These are phyloP conservation scores for Cariama cristata DNA, from an alignment of 2,113 vertebrate genomes.

Conservation along the genomic window DNA sequence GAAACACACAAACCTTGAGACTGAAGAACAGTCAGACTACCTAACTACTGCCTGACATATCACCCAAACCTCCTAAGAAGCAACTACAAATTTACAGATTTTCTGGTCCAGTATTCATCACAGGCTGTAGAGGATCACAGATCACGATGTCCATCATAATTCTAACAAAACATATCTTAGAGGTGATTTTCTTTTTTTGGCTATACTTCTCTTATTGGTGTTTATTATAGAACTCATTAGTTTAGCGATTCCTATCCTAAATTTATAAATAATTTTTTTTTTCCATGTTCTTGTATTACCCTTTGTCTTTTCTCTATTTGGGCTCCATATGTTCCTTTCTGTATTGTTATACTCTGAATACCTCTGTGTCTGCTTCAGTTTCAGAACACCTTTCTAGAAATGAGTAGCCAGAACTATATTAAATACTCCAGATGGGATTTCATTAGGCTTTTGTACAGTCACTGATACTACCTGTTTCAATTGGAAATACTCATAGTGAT, in stretches of 20 bases:
- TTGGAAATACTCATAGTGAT: not conserved
- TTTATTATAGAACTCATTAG: not conserved
- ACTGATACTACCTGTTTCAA: not conserved
- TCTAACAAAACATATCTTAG: not conserved
- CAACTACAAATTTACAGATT: not conserved
- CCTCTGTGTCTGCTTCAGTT: not conserved
- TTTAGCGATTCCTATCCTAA: not conserved
- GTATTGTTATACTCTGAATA: not conserved
- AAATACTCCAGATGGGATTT: not conserved
- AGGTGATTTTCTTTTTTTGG: rapidly evolving
- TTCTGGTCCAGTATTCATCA: not conserved
- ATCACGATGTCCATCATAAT: not conserved
- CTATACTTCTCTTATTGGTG: not conserved
- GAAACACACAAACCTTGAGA: not conserved
- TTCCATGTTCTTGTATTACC: not conserved
- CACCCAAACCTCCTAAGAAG: not conserved
- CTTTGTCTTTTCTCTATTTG: not conserved
- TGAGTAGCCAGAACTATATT: not conserved
- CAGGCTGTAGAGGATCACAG: not conserved
- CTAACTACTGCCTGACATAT: not conserved
- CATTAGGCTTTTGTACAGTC: not conserved
- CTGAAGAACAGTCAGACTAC: not conserved
- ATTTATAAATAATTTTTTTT: not conserved
- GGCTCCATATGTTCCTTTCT: not conserved
- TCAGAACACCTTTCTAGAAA: not conserved